A percentile compares a stretch with the other conserved stretches of the same genome.
Evolutionary conservation across 2,888 invertebrate genomes (phyloP).

Genomic region (Machimus rusticus): DNA sequence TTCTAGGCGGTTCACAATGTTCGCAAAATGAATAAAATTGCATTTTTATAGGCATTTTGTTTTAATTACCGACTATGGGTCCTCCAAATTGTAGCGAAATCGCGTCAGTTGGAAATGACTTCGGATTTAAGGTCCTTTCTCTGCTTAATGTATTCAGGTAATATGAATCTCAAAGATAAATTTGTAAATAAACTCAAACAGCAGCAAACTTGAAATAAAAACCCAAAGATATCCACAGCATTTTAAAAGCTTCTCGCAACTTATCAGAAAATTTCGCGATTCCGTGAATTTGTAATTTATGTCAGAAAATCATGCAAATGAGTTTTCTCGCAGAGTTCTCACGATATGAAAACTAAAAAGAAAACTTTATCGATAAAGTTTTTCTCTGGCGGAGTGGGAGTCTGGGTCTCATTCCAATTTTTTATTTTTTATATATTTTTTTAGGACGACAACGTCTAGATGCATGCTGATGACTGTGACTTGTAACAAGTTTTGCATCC

Average conservation of each 20-base stretch:
- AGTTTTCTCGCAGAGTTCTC: not conserved
- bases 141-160: not conserved
- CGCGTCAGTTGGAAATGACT: not conserved
- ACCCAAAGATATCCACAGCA: not conserved
- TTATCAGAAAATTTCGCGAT: not conserved
- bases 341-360: not conserved
- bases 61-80: not conserved
- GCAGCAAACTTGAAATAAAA: not conserved
- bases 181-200: not conserved
- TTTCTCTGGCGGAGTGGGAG: not conserved
- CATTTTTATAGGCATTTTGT: not conserved
- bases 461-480: not conserved
- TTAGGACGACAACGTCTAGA: not conserved
- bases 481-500: not conserved
- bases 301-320: not conserved
- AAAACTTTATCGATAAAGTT: not conserved
- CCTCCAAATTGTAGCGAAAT: not conserved
- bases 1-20: not conserved
- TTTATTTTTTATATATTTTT: not conserved
- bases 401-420: not conserved
- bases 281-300: not conserved
- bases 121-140: not conserved
- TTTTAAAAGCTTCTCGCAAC: not conserved
- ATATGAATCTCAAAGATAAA: not conserved
- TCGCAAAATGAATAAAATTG: not conserved